Evolutionary conservation across 2,113 vertebrate genomes (phyloP), one percentile per base, ranked within the genome.

Genomic region (Mus pahari): DNA sequence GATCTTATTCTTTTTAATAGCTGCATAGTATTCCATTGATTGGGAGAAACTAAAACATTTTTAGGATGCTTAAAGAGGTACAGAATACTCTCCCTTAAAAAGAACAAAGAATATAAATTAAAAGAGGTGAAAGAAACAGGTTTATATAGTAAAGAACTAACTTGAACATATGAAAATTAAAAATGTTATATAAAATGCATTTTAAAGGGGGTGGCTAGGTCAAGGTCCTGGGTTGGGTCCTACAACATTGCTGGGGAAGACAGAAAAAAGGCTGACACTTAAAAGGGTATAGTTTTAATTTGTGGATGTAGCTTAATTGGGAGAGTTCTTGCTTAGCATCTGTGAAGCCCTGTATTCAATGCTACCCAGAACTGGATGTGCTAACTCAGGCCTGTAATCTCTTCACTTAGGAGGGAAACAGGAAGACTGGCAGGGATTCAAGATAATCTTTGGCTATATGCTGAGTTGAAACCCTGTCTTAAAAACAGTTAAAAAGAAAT

Each of bases 21-120:
- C 90, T 97, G 93, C 93, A 96, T 97, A 86, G 95, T 96, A 97
- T 97, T 97, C 94, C 96, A 95, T 94, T 97, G 87, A 83, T 81
- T 90, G 45, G 64, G 31, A 62, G 28, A 92, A 48, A 87, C 55
- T 71, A 64, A 96, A 89, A 39, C 55, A 81, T 95, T 95, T 96
- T 94, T 92, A 96, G 93, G 8, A 66, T 93, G 83, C 66, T 92
- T 26, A 90, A 89, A 91, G 39, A 95, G 96, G 58, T 95, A 91
- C 79, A 58, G 89, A 7, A 45, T 50, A 66, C 82, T 91, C 50
- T 89, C 39, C n/a, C 53, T 92, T 91, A 95, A 94, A 96, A 77
- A 91, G 39, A 95, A 3, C 95, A 48, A 94, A 94, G 86, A 79
- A 86, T 89, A 81, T 91, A 75, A 83, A 92, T 92, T 5, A 77